Base-by-base conservation (phyloP, 2,888 invertebrate species). In the Eupithecia pulchellata region DNA sequence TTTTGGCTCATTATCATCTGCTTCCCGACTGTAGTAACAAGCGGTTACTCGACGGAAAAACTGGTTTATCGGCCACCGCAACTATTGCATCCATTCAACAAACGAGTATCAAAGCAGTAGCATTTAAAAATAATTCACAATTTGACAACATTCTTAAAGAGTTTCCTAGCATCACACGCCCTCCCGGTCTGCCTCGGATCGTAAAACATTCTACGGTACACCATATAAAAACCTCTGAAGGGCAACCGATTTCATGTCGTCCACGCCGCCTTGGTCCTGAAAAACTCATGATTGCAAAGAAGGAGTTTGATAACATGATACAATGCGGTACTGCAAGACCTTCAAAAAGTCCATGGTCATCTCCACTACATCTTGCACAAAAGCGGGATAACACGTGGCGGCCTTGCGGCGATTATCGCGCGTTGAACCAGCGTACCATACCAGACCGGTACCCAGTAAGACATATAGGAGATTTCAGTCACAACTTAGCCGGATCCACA, bases 271-370 rank as follows among this genome's bases (percentile, higher is more conserved):
- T 76, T 2, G 73, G 71, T 2, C 72, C 76, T 0, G 61, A 72
- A 2, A 73, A 72, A 52, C 62, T 74, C 17, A 6, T 6, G 47
- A 29, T n/a, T 74, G 71, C 0, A 64, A 72, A 47, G 30, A 66
- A 52, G 25, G 71, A 75, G 27, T 73, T 77, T 27, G 66, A 74
- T 1, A 67, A 68, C 25, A 74, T 78, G 79, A 61, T 75, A 42
- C 2, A 36, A 30, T 39, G 29, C 14, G 81, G 79, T 8, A 80
- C 76, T 6, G 78, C 79, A 52, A 36, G 80, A 20, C 75, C 77
- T 27, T 78, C 80, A n/a, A 64, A 74, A 8, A 81, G 82, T 58
- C 70, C 79, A 4, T 86, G 84, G 86, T 73, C 84, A 9, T 75
- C 75, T 1, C 74, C 77, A 1, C 60, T 79, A 3, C 76, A 78